Base-by-base conservation (phyloP, 1,140 invertebrate species). In the Leptopilina clavipes region DNA sequence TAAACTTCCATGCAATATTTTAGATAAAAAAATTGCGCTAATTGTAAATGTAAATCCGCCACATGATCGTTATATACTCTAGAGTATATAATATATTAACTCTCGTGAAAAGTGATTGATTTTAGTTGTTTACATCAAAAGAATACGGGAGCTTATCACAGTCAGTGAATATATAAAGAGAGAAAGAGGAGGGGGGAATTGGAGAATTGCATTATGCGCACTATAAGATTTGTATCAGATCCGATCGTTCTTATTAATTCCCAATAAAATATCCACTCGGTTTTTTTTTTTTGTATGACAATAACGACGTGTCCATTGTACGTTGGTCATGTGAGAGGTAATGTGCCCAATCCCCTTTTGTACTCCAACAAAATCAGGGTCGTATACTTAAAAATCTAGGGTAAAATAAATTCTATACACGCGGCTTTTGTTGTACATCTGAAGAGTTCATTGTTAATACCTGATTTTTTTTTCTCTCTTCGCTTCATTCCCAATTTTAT, bases 201-300 rank as follows among this genome's bases (percentile, higher is more conserved):
- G 14, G 11, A 14, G 25, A 65, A 65, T 65, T n/a, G 59, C 59
- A 65, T 65, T 65, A 81, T 76, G 65, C 75, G 75, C 56, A 54
- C 71, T 77, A 74, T 72, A 73, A 79, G 80, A 81, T 81, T 79
- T 78, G 78, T 79, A 79, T 83, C 79, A 48, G 73, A 75, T 70
- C 79, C 79, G 81, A 83, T 83, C 81, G 79, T 71, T 65, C 78
- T 79, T 83, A 83, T 83, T 81, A 83, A 83, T 83, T 83, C 81
- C 59, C 79, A 85, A 83, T 82, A 83, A 82, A 83, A 81, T 78
- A 80, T 80, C 74, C 70, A 78, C 74, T 80, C 77, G 78, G 71
- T 31, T 48, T n/a, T n/a, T n/a, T n/a, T n/a, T n/a, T n/a, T n/a
- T 70, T 18, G 52, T 25, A 77, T 65, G 79, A 82, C 79, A 84